A percentile compares a stretch with the other conserved stretches of the same genome.
phyloP scores from a whole-genome alignment of 1,140 invertebrate genomes.

The Saccostrea echinata region DNA sequence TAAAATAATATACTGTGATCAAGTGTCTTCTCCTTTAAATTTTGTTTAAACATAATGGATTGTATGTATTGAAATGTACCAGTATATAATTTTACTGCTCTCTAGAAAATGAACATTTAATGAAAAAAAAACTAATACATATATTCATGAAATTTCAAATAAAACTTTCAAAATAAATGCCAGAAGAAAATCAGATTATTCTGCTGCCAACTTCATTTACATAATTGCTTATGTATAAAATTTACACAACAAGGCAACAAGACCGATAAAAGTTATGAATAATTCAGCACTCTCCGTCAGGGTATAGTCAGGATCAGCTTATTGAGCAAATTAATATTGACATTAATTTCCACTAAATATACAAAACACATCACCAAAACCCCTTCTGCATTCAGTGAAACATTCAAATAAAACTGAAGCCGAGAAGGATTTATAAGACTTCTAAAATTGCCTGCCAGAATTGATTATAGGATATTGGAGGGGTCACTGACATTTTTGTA shows the following conservation, averaged over 20 bases:
- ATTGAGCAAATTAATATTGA: neutral
- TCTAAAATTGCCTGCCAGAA: too few species aligned
- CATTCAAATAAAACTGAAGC: too few species aligned
- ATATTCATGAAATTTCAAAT: neutral
- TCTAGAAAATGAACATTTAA: neutral
- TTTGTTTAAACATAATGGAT: too few species aligned
- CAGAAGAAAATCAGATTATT: constrained; percentile 25
- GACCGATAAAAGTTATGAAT: neutral
- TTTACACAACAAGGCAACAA: neutral
- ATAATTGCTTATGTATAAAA: constrained; percentile 23
- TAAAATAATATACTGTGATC: too few species aligned
- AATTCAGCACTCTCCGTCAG: neutral
- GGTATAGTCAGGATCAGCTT: neutral
- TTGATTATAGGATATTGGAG: too few species aligned
- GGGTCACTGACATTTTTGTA: too few species aligned
- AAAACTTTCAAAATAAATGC: neutral
- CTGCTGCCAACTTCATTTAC: neutral
- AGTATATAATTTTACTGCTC: too few species aligned
- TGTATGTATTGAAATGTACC: neutral
- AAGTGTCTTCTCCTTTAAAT: too few species aligned
- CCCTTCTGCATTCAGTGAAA: neutral
- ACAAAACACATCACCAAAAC: neutral
- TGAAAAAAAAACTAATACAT: neutral
- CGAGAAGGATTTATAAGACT: too few species aligned
- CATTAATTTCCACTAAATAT: constrained; percentile 2